These are phyloP conservation scores for Brachirus orientalis DNA, from an alignment of 2,113 vertebrate genomes.

Conservation along the genomic window DNA sequence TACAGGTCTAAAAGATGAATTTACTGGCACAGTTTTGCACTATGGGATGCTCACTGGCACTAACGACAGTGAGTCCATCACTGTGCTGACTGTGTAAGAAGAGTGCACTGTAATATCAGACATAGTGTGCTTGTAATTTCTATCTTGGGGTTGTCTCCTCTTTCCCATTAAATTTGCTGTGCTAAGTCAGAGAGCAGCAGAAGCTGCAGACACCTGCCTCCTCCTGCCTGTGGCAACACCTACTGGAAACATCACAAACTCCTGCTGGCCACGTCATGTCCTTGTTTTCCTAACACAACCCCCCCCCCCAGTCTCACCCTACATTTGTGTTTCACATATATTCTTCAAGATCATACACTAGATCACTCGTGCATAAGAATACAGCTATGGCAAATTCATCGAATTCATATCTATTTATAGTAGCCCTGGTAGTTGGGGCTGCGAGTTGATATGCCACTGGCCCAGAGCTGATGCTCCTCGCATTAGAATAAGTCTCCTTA, in stretches of 20 bases:
- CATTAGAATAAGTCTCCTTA: constrained; percentile 26
- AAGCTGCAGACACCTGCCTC: constrained; percentile 41
- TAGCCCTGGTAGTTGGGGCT: neutral
- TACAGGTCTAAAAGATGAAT: no score
- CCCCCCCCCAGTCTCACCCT: no score
- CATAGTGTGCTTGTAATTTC: constrained; percentile 18
- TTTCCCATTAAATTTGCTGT: constrained; percentile 16
- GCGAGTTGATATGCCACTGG: constrained; percentile 12
- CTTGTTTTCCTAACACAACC: neutral
- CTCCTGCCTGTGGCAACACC: constrained; percentile 9
- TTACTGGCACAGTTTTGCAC: no score
- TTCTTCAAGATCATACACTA: neutral
- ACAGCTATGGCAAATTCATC: constrained; percentile 2
- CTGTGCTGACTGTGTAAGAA: neutral
- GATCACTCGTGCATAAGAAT: constrained; percentile 6
- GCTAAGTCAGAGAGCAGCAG: constrained; percentile 16
- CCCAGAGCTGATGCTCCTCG: constrained; percentile 9
- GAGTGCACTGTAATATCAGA: neutral
- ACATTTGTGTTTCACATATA: neutral
- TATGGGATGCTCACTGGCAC: no score
- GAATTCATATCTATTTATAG: constrained; percentile 29
- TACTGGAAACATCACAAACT: constrained; percentile 12
- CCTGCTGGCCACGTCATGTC: constrained; percentile 2
- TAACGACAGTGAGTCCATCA: no score
- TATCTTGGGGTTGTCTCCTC: constrained; percentile 19